These are phyloP conservation scores for Drosophila rufa DNA, from an alignment of 1,140 invertebrate genomes.

Conservation along the genomic window DNA sequence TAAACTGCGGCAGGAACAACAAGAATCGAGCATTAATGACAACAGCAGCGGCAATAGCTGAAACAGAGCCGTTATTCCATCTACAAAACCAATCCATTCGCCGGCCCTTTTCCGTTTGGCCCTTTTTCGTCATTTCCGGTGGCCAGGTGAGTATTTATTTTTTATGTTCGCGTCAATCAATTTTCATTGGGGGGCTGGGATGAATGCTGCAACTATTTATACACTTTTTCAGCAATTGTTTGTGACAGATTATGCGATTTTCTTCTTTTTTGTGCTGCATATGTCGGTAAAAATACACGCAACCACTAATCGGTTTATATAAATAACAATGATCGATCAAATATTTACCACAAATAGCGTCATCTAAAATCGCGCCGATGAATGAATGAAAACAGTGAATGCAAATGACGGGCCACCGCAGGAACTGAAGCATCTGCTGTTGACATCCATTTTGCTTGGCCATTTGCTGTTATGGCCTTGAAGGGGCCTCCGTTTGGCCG, in stretches of 20 bases:
- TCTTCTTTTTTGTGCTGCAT: not conserved
- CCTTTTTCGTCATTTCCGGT: conserved; percentile 57
- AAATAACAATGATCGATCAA: conserved; percentile 66
- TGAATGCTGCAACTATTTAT: conserved; percentile 32
- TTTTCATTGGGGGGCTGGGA: conserved; percentile 38
- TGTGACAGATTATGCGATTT: conserved; percentile 26
- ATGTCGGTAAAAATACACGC: conserved; percentile 23
- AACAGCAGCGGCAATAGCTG: conserved; percentile 38
- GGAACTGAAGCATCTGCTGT: conserved; percentile 45
- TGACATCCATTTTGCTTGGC: conserved; percentile 67
- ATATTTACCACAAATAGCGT: conserved; percentile 39
- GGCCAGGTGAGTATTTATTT: conserved; percentile 34
- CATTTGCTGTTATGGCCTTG: conserved; percentile 50
- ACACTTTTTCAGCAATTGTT: conserved; percentile 33
- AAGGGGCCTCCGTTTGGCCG: conserved; percentile 16
- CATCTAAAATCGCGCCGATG: not conserved
- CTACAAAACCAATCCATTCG: conserved; percentile 36
- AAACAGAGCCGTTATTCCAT: conserved; percentile 29
- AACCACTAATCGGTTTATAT: conserved; percentile 41
- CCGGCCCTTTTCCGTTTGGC: conserved; percentile 8
- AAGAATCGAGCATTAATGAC: conserved; percentile 46
- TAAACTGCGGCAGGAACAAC: conserved; percentile 47
- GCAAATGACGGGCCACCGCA: conserved; percentile 36
- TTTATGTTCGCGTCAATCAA: conserved; percentile 59
- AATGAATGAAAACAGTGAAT: conserved; percentile 9